These are phyloP conservation scores for Babyrousa celebensis DNA, from an alignment of 2,797 vertebrate species.

Conservation along the genomic window DNA sequence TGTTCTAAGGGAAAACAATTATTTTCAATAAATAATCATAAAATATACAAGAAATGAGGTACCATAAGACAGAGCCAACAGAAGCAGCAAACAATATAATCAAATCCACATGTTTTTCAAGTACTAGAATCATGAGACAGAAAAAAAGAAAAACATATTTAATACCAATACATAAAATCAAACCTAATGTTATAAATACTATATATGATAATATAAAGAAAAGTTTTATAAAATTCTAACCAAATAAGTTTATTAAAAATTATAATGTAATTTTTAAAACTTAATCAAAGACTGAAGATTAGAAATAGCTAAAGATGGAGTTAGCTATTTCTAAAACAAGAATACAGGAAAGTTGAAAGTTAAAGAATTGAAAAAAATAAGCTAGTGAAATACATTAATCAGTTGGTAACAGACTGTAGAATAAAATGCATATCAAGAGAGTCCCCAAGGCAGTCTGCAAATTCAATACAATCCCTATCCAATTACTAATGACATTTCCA, in stretches of 20 bases:
- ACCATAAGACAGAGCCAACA: background rate
- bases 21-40: background rate
- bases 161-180: background rate
- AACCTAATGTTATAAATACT: background rate
- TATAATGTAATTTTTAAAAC: too few species aligned
- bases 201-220: background rate
- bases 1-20: background rate
- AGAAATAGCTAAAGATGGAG: background rate
- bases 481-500: too few species aligned
- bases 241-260: background rate
- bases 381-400: background rate
- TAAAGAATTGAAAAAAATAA: background rate
- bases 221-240: too few species aligned
- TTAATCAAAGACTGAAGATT: background rate
- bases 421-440: background rate
- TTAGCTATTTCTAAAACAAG: too few species aligned
- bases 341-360: background rate
- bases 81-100: background rate
- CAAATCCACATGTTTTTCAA: background rate
- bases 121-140: background rate
- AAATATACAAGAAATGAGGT: background rate
- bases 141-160: background rate
- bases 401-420: background rate
- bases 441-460: background rate
- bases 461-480: too few species aligned